Conservation (phyloP, 2,113 vertebrate genomes). For the Clarias magur region DNA sequence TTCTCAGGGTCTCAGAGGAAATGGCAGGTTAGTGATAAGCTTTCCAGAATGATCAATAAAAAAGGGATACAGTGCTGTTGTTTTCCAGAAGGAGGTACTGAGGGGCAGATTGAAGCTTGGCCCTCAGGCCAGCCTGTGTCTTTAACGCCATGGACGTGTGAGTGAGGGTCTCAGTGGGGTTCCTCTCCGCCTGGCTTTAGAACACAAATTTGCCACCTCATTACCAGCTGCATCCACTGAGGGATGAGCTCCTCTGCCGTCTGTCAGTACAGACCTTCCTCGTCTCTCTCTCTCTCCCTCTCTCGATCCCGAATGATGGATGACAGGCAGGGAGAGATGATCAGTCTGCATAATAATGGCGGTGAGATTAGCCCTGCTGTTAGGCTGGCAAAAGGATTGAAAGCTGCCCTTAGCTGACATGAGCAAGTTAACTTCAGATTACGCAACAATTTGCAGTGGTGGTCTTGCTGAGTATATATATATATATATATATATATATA, state of each 20-base stretch:
- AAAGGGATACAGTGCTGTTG: constrained; percentile 62
- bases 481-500: no score
- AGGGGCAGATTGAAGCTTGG: constrained; percentile 50
- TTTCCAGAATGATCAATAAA: constrained; percentile 74
- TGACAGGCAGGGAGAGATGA: constrained; percentile 44
- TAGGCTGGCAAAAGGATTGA: constrained; percentile 43
- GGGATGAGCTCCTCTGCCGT: constrained; percentile 53
- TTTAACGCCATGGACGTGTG: constrained; percentile 61
- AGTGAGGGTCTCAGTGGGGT: constrained; percentile 63
- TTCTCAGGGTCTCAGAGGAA: constrained; percentile 69
- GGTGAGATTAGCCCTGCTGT: constrained; percentile 46
- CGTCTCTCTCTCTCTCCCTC: constrained; percentile 45
- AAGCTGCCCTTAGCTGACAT: constrained; percentile 41
- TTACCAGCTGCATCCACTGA: constrained; percentile 72
- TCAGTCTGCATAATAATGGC: constrained; percentile 45
- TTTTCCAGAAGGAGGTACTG: constrained; percentile 62
- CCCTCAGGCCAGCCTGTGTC: constrained; percentile 60
- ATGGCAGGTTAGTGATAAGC: constrained; percentile 71
- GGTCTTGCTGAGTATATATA: not conserved
- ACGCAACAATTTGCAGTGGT: constrained; percentile 11
- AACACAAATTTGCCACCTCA: constrained; percentile 79
- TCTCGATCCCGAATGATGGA: constrained; percentile 42
- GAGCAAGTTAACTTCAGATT: constrained; percentile 38
- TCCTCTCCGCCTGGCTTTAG: constrained; percentile 71
- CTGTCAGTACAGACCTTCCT: constrained; percentile 62